Evolutionary conservation across 2,113 vertebrate species (phyloP), one percentile per base, ranked within the genome.

Genomic region (Xenus cinereus): DNA sequence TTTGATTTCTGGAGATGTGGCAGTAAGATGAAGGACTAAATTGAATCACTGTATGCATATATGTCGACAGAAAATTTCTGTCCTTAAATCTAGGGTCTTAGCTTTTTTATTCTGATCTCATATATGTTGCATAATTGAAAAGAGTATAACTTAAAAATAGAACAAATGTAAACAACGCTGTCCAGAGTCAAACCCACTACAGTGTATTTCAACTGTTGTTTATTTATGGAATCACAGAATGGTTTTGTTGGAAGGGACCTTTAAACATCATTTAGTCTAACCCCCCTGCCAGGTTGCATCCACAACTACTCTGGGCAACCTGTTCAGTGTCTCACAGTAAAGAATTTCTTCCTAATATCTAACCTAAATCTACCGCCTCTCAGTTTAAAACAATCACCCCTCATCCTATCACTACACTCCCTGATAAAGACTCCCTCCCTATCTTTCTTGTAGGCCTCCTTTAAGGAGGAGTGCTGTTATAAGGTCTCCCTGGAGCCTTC

Each of bases 201-300:
- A 37, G 3, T 32, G 9, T 45, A 57, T 82, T 81, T 51, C 6
- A 54, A 15, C 2, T 48, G 4, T 6, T 62, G 2, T 10, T 10
- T 60, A 8, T 51, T 68, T 57, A 77, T 9, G 48, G 22, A 83
- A 20, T 26, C 16, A 35, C 18, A 27, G 43, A 28, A 41, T n/a
- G 9, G 27, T 19, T 51, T 51, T 73, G 21, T 67, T 75, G 23
- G 37, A 71, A 62, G 13, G 6, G 14, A 51, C 6, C 1, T 63
- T 39, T 54, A 28, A 54, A 37, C 5, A 22, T 16, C 13, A 37
- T 6, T 4, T 15, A 37, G 3, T 84, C 27, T 22, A 37, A 5
- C 0, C 0, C 3, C 5, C 6, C 21, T 43, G 21, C 30, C 24
- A 56, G 2, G 24, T 4, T 6, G 1, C 11, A 39, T 15, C 11